Evolutionary conservation across 2,113 vertebrate species (phyloP), one percentile per base, ranked within the genome.

Genomic region (Otocyon megalotis): DNA sequence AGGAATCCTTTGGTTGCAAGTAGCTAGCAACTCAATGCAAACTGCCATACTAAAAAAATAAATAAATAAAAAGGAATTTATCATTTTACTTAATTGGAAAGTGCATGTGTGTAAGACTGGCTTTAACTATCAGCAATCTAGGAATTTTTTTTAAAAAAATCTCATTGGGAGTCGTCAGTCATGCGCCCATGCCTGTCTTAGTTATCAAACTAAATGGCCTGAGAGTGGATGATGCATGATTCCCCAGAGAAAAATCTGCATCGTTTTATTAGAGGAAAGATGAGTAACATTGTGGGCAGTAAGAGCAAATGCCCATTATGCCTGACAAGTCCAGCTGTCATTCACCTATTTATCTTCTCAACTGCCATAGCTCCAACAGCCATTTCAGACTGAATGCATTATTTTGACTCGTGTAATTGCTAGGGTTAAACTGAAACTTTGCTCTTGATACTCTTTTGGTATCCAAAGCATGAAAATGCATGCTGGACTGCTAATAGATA

Each of bases 381-480:
- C 63, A 56, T 19, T 37, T 71, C 48, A 72, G 1, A 71, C 32
- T 5, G 10, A 93, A 43, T 58, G 26, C 7, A 76, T 88, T 53
- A 28, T 90, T 50, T 65, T 63, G 16, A 28, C 56, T 48, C 79
- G 26, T 43, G 50, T 14, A 15, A 15, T 35, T 83, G 50, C 37
- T 87, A 26, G 28, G 26, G 17, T 53, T 67, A 96, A 65, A n/a
- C 15, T 62, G 28, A 93, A 88, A 82, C 24, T 88, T 95, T 69
- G 43, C 74, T 80, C 76, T 92, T 30, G 1, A 30, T 28, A 54
- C 11, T 86, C 16, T 69, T 82, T 96, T 80, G 12, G 48, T 43
- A 82, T 69, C 56, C 69, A 65, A 58, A 53, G 79, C 83, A 53
- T n/a, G 43, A 93, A 93, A 94, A 71, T 81, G 76, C 76, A 76